These are phyloP conservation scores for Epicampocera succincta DNA, from an alignment of 2,888 invertebrate species.

Conservation along the genomic window DNA sequence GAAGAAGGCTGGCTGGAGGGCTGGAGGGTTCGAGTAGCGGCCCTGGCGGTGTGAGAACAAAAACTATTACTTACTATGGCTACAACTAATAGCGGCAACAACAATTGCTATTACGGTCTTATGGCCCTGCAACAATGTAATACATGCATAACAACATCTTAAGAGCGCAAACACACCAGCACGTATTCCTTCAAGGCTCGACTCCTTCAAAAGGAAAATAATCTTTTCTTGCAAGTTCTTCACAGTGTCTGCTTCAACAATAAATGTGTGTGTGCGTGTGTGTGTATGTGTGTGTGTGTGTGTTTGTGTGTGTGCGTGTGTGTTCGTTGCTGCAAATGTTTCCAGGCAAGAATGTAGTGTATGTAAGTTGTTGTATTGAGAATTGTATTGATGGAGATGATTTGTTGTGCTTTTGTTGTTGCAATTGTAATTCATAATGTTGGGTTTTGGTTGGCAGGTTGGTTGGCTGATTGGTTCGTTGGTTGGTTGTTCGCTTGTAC, in stretches of 20 bases:
- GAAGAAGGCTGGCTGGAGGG: not conserved
- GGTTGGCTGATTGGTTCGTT: slow-evolving; percentile 24
- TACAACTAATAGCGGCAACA: slow-evolving; percentile 45
- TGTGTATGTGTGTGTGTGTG: not conserved
- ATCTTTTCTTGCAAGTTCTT: slow-evolving; percentile 32
- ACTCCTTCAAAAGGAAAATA: slow-evolving; percentile 1
- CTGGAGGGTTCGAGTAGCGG: no score
- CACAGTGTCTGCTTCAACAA: not conserved
- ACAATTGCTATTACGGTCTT: slow-evolving; percentile 43
- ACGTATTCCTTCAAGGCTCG: not conserved
- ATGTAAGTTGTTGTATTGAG: not conserved
- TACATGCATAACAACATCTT: slow-evolving; percentile 16
- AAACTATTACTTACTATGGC: slow-evolving; percentile 54
- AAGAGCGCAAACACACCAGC: not conserved
- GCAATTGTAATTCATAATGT: slow-evolving; percentile 55
- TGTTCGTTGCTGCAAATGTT: slow-evolving; percentile 7
- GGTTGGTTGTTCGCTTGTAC: slow-evolving; percentile 28
- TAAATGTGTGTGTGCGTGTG: not conserved
- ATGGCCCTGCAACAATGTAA: slow-evolving; percentile 22
- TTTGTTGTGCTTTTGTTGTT: slow-evolving; percentile 51
- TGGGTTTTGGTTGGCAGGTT: slow-evolving; percentile 37
- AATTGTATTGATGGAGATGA: slow-evolving; percentile 41
- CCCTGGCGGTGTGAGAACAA: not conserved
- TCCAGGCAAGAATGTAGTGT: slow-evolving; percentile 6
- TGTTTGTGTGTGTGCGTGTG: not conserved